Conservation (phyloP, 2,888 invertebrate genomes). For the Chrysolina oricalcia region DNA sequence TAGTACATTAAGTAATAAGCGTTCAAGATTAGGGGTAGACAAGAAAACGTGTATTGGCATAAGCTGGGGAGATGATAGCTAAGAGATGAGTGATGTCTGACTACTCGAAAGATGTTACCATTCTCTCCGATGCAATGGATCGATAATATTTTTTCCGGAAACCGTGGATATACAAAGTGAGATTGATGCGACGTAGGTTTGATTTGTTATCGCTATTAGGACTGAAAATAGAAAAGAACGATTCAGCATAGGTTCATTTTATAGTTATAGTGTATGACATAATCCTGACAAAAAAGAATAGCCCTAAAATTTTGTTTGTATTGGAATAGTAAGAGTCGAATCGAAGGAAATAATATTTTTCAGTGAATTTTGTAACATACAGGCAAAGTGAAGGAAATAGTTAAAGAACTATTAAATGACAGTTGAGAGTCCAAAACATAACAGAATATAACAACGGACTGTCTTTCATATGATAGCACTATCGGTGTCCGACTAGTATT, state of each 20-base stretch:
- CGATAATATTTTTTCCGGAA: slow-evolving; percentile 17
- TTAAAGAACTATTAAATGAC: too few relatives aligned
- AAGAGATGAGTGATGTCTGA: slow-evolving; percentile 42
- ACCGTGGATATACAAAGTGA: neutral
- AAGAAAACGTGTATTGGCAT: slow-evolving; percentile 54
- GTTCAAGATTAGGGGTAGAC: slow-evolving; percentile 48
- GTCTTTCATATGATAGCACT: too few relatives aligned
- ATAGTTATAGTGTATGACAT: too few relatives aligned
- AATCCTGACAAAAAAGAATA: too few relatives aligned
- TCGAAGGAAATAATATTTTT: too few relatives aligned
- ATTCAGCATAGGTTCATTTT: neutral
- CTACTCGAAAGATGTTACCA: slow-evolving; percentile 17
- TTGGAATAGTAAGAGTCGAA: too few relatives aligned
- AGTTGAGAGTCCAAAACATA: too few relatives aligned
- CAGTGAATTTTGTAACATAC: too few relatives aligned
- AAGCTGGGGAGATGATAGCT: slow-evolving; percentile 48
- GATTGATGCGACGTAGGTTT: neutral
- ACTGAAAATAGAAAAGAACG: neutral
- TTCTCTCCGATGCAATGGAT: slow-evolving; percentile 8
- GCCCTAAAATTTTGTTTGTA: too few relatives aligned
- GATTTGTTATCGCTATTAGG: neutral
- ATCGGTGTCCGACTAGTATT: too few relatives aligned
- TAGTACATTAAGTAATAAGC: slow-evolving; percentile 53
- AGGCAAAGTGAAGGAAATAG: too few relatives aligned
- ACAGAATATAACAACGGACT: too few relatives aligned